phyloP scores from a whole-genome alignment of 2,113 vertebrate species.

The Ceyx margarethae region DNA sequence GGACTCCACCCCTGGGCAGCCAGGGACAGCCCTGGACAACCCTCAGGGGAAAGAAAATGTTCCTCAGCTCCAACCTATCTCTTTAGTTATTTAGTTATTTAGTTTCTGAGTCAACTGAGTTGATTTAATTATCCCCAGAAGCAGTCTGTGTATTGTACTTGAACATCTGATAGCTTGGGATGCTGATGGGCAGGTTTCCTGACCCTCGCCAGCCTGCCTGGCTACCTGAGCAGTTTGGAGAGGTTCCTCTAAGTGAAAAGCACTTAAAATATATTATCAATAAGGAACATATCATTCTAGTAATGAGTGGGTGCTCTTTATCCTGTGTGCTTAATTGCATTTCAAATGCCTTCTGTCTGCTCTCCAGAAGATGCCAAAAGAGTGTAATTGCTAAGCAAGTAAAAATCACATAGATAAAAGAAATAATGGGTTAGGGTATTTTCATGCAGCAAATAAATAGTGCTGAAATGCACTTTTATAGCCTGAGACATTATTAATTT shows the following conservation, averaged over 20 bases:
- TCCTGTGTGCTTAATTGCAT: background rate
- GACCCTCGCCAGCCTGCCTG: background rate
- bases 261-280: constrained; percentile 10
- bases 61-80: background rate
- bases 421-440: background rate
- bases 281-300: background rate
- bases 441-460: background rate
- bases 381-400: background rate
- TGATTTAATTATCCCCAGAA: background rate
- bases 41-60: background rate
- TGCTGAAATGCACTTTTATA: background rate
- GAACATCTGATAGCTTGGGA: background rate
- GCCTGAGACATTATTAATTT: background rate
- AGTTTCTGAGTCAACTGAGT: background rate
- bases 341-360: background rate
- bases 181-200: background rate
- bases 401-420: background rate
- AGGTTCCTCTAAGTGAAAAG: background rate
- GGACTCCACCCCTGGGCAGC: too few species aligned
- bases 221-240: background rate
- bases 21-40: too few species aligned
- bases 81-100: background rate
- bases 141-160: background rate
- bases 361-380: background rate
- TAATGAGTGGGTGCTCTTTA: background rate